Percentiles rank a stretch among this genome's conserved stretches.
Evolutionary conservation across 2,113 vertebrate species (phyloP).

Genomic region (Dasypus novemcinctus): DNA sequence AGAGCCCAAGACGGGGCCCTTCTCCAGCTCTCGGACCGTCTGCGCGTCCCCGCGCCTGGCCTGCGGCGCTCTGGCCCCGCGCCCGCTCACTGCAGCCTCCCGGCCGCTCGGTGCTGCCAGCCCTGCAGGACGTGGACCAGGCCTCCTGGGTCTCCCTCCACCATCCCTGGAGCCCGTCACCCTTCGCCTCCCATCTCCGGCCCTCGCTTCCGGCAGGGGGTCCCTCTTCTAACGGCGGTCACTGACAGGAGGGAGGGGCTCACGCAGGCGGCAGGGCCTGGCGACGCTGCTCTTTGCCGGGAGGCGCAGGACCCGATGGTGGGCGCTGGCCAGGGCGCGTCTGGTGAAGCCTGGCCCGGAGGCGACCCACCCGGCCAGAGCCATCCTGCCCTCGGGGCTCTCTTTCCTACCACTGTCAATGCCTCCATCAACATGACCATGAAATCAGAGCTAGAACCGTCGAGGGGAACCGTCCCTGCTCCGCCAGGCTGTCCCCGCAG

Average conservation of each 20-base stretch:
- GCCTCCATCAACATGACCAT: background rate
- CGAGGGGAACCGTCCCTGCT: background rate
- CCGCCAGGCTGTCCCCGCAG: background rate
- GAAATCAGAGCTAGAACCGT: background rate
- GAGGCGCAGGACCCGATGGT: background rate
- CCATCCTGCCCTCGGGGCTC: background rate
- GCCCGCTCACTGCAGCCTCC: fast-evolving
- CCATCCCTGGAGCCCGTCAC: background rate
- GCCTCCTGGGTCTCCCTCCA: background rate
- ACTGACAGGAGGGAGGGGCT: background rate
- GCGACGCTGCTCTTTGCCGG: background rate
- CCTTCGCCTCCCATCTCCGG: background rate
- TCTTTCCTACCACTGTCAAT: background rate
- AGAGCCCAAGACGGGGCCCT: background rate
- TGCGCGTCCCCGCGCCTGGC: background rate
- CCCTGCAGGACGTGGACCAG: too few relatives aligned
- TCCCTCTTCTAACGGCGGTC: background rate
- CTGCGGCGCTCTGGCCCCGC: background rate
- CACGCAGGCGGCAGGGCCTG: background rate
- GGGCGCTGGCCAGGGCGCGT: background rate
- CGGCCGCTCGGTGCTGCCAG: too few relatives aligned
- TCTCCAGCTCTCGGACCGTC: background rate
- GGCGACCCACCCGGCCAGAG: background rate
- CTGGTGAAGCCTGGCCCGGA: background rate
- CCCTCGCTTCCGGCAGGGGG: background rate